Evolutionary conservation across 2,797 vertebrate species (phyloP).

Genomic region (Pantherophis vulpinus): DNA sequence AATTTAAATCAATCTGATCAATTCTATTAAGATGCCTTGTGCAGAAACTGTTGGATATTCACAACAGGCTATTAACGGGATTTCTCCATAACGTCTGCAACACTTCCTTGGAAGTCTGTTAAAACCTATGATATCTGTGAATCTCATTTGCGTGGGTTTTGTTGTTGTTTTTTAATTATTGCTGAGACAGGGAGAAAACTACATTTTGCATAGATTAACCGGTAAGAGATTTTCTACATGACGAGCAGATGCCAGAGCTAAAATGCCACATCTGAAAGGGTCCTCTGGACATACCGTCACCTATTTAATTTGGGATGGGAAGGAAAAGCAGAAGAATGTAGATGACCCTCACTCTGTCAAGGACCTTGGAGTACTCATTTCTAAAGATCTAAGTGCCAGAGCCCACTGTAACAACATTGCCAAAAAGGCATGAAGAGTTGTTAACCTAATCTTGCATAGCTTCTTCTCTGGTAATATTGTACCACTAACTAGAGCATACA

Average conservation of each 20-base stretch:
- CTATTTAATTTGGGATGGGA: not conserved
- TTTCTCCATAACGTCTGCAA: not conserved
- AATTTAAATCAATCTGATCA: not conserved
- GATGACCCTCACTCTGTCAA: too few relatives aligned
- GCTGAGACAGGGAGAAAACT: not conserved
- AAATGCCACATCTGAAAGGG: not conserved
- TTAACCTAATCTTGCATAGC: too few relatives aligned
- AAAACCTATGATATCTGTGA: not conserved
- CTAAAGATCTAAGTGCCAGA: too few relatives aligned
- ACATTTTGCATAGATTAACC: not conserved
- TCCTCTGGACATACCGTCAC: not conserved
- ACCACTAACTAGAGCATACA: too few relatives aligned
- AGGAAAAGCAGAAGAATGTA: not conserved
- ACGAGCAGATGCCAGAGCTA: not conserved
- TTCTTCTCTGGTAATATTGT: too few relatives aligned
- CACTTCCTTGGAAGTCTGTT: not conserved
- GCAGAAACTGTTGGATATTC: not conserved
- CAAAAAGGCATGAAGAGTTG: too few relatives aligned
- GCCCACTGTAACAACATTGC: too few relatives aligned
- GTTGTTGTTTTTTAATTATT: not conserved
- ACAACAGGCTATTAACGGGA: not conserved
- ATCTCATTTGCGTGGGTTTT: not conserved
- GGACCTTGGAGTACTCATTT: too few relatives aligned
- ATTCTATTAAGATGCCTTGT: not conserved
- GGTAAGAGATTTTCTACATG: not conserved